Conservation (phyloP, 1,140 invertebrate genomes). For the Drosophila saltans region DNA sequence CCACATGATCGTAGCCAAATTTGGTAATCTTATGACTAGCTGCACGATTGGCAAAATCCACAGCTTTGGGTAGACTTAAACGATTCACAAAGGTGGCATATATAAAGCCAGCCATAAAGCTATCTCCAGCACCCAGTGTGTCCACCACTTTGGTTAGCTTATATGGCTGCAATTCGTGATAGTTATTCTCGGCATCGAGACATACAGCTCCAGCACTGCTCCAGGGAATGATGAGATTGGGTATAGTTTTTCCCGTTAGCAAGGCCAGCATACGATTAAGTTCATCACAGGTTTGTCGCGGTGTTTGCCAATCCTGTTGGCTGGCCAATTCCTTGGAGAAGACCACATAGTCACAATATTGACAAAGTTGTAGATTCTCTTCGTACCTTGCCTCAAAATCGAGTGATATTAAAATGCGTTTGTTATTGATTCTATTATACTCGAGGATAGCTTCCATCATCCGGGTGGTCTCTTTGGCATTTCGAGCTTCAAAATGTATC, state of each 20-base stretch:
- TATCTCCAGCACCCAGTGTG: constrained; percentile 88
- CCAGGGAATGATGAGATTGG: constrained; percentile 88
- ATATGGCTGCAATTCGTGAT: constrained; percentile 84
- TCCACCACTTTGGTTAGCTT: constrained; percentile 85
- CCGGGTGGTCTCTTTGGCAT: constrained; percentile 84
- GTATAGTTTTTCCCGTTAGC: neutral
- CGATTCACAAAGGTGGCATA: constrained; percentile 65
- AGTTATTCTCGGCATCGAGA: constrained; percentile 82
- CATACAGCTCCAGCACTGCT: constrained; percentile 87
- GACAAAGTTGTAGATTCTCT: constrained; percentile 84
- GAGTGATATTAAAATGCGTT: constrained; percentile 86
- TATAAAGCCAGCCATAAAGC: constrained; percentile 86
- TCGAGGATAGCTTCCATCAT: constrained; percentile 86
- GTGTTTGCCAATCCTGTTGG: constrained; percentile 44
- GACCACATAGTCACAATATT: constrained; percentile 86
- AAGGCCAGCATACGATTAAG: constrained; percentile 26
- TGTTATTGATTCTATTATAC: constrained; percentile 47
- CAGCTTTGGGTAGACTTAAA: constrained; percentile 54
- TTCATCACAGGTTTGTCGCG: constrained; percentile 37
- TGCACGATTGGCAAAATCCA: constrained; percentile 86
- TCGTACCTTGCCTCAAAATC: constrained; percentile 86
- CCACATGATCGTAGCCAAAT: constrained; percentile 82
- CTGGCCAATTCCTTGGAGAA: constrained; percentile 85
- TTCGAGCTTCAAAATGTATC: constrained; percentile 90
- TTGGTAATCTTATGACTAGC: constrained; percentile 88